Conservation (phyloP, 1,140 invertebrate genomes). For the Octopus sinensis region DNA sequence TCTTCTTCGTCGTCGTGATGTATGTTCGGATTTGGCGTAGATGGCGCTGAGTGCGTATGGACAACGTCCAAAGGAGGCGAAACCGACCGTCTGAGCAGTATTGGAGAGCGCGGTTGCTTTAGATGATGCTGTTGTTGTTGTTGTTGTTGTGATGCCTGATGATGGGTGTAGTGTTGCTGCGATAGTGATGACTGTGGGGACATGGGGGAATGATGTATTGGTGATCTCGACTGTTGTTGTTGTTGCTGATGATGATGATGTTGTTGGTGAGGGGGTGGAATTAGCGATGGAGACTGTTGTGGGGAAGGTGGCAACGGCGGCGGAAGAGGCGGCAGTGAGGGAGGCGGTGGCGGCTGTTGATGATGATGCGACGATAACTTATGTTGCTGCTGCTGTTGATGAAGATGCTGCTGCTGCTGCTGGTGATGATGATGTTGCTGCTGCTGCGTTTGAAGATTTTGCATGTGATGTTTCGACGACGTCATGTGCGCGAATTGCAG, state of each 20-base stretch:
- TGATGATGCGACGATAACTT: neutral
- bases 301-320: neutral
- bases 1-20: neutral
- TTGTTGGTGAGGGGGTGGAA: neutral
- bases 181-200: neutral
- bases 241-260: neutral
- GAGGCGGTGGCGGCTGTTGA: neutral
- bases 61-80: too few relatives aligned
- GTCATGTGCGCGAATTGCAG: too few relatives aligned
- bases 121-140: neutral
- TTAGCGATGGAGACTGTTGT: neutral
- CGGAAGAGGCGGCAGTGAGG: neutral
- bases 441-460: neutral
- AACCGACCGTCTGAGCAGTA: too few relatives aligned
- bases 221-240: neutral
- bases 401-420: neutral
- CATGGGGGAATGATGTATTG: neutral
- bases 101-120: too few relatives aligned
- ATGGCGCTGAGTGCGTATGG: too few relatives aligned
- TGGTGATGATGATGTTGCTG: neutral
- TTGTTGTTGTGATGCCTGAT: neutral
- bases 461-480: neutral
- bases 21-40: too few relatives aligned
- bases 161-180: neutral
- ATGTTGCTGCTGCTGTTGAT: neutral